These are phyloP conservation scores for Geotrypetes seraphini DNA, from an alignment of 2,797 vertebrate genomes.

Conservation along the genomic window DNA sequence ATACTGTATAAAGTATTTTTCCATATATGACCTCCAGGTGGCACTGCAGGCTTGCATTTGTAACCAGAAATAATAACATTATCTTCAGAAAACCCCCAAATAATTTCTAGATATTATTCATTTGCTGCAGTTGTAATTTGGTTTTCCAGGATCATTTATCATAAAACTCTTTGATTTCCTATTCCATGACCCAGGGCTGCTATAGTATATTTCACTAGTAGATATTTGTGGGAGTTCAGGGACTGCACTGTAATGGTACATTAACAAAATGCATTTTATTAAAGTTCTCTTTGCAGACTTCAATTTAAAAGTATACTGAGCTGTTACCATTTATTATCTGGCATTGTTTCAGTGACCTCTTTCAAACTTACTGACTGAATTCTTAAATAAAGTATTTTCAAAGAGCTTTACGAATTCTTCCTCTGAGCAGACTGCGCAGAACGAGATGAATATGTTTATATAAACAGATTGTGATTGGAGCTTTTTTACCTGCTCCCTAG, in stretches of 20 bases:
- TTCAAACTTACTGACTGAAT: slow-evolving; percentile 8
- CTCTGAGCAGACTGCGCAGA: too few species aligned
- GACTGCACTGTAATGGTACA: slow-evolving; percentile 18
- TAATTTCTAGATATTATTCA: slow-evolving; percentile 26
- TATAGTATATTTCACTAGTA: slow-evolving; percentile 19
- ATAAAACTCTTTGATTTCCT: slow-evolving; percentile 28
- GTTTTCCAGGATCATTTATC: slow-evolving; percentile 40
- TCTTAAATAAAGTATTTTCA: slow-evolving; percentile 22
- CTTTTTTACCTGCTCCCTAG: too few species aligned
- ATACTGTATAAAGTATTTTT: too few species aligned
- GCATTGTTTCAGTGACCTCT: slow-evolving; percentile 22
- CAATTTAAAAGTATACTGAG: slow-evolving; percentile 31
- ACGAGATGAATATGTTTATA: too few species aligned
- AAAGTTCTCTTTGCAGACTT: slow-evolving; percentile 35
- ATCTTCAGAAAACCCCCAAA: neutral
- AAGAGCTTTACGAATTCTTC: slow-evolving; percentile 7
- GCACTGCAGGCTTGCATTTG: slow-evolving; percentile 17
- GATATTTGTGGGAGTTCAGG: slow-evolving; percentile 21
- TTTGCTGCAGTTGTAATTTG: slow-evolving; percentile 42
- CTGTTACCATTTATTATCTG: slow-evolving; percentile 26
- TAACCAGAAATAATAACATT: neutral
- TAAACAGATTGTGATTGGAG: too few species aligned
- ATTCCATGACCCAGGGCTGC: slow-evolving; percentile 38
- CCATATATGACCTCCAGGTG: slow-evolving; percentile 34
- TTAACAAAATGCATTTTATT: slow-evolving; percentile 32